Evolutionary conservation across 2,797 vertebrate species (phyloP), one percentile per base, ranked within the genome.

Genomic region (Dermochelys coriacea): DNA sequence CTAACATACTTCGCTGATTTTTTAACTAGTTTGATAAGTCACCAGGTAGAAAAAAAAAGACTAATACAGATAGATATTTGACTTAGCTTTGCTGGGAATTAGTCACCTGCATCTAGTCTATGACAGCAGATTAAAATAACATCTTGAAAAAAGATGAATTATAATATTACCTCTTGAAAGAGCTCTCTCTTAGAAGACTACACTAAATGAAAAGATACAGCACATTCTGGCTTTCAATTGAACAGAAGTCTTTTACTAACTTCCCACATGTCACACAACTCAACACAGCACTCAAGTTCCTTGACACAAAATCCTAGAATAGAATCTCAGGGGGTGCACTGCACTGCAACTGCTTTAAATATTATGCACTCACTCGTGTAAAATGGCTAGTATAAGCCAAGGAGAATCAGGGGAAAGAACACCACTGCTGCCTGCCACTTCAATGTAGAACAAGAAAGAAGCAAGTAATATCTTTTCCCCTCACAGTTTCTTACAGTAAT

Each of bases 221-320:
- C n/a, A 29, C 12, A 12, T 7, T 19, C 49, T 51, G 88, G 25
- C 75, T 91, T 90, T 89, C 77, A 89, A 61, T 27, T 12, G 6
- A 14, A 37, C 29, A 4, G 47, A 29, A 54, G 45, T 16, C 45
- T 86, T 88, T 90, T 87, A 85, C 75, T 74, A 54, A 68, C 80
- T 85, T 86, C 87, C 82, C 18, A 47, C 0, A 2, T 31, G 91
- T 80, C 94, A 88, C 87, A 89, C 59, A 90, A 29, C 11, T 84
- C 85, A 94, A 31, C 81, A 80, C 37, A 86, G 93, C 59, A 12
- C 94, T 93, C 1, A 0, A 93, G 81, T 86, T 90, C 52, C 91
- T 45, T 75, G 90, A 94, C 84, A 82, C 18, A 92, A 54, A 96
- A 59, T 29, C 88, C 71, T 82, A 50, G 81, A 85, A 52, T 0